These are phyloP conservation scores for Actenoides lindsayi DNA, from an alignment of 2,113 vertebrate genomes.

Conservation along the genomic window DNA sequence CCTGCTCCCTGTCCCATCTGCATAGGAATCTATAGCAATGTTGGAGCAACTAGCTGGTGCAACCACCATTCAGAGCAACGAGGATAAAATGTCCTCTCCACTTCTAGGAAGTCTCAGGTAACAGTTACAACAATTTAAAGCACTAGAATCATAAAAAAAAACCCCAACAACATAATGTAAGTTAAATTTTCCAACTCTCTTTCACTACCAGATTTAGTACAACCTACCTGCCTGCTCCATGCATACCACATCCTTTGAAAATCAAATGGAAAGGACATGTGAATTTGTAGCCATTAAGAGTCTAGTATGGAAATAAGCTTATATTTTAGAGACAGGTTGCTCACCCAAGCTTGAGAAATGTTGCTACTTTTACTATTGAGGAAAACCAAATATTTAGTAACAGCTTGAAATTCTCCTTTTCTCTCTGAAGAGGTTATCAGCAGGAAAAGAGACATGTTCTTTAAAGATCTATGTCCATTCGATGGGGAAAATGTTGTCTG, in stretches of 20 bases:
- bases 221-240: not conserved
- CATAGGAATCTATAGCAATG: not conserved
- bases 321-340: not conserved
- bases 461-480: not conserved
- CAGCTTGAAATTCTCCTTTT: slow-evolving; percentile 17
- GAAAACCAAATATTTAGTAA: slow-evolving; percentile 26
- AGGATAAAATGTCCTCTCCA: not conserved
- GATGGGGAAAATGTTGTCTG: not conserved
- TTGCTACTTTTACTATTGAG: not conserved
- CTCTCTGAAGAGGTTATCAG: slow-evolving; percentile 45
- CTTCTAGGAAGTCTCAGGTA: not conserved
- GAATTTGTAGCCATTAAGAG: not conserved
- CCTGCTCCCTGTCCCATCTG: not conserved
- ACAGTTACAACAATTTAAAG: not conserved
- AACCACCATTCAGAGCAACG: not conserved
- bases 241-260: not conserved
- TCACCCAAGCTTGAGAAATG: not conserved
- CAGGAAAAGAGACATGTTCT: slow-evolving; percentile 13
- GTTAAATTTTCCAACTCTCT: not conserved
- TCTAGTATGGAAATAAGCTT: not conserved
- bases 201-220: not conserved
- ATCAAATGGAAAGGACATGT: not conserved
- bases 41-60: not conserved
- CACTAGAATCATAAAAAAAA: not conserved
- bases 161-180: not conserved